Conservation (phyloP, 2,113 vertebrate species). For the Gymnobelideus leadbeateri region DNA sequence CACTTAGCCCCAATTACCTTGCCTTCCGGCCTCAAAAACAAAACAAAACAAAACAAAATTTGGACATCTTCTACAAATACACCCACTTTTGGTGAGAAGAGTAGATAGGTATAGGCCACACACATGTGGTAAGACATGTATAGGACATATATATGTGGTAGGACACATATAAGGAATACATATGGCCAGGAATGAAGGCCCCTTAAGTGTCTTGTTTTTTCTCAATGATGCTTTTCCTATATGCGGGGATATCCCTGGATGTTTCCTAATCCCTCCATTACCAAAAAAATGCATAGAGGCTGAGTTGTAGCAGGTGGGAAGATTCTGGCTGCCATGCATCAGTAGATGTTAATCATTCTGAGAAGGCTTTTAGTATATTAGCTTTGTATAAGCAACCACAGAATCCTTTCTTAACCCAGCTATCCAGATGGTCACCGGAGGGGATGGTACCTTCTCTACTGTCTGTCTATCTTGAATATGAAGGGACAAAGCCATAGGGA, state of each 20-base stretch:
- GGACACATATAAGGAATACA: too few species aligned
- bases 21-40: too few species aligned
- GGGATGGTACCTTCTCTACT: neutral
- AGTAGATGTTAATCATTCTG: neutral
- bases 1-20: too few species aligned
- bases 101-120: neutral
- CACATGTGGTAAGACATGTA: too few species aligned
- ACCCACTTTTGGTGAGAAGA: neutral
- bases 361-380: neutral
- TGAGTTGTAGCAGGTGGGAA: neutral
- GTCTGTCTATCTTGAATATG: neutral
- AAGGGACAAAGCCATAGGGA: neutral
- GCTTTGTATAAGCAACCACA: neutral
- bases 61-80: neutral
- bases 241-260: neutral
- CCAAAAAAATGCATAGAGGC: neutral
- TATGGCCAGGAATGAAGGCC: neutral
- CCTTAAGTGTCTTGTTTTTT: neutral
- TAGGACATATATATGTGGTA: too few species aligned
- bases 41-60: too few species aligned
- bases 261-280: neutral
- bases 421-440: neutral
- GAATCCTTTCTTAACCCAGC: neutral
- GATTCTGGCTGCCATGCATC: neutral
- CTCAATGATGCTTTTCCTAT: neutral